Percentiles rank a stretch among this genome's conserved stretches.
phyloP scores from a whole-genome alignment of 2,113 vertebrate species.

The Potamarius usumacintae region DNA sequence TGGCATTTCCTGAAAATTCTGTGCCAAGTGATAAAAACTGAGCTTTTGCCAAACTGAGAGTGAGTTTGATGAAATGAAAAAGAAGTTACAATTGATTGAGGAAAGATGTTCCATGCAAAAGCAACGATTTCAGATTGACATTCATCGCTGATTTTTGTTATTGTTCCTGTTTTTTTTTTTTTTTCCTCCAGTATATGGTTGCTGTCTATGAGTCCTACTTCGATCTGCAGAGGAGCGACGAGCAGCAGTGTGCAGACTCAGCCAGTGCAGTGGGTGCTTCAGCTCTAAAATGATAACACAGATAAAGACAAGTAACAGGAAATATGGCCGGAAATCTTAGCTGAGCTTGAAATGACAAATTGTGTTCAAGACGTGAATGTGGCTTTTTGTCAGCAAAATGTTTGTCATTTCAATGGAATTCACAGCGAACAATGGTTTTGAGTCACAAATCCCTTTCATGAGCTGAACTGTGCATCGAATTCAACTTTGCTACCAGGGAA shows the following conservation, averaged over 20 bases:
- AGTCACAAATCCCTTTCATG: background rate
- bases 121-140: background rate
- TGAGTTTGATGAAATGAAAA: background rate
- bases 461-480: background rate
- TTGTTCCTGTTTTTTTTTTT: background rate
- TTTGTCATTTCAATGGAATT: background rate
- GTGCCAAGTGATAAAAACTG: background rate
- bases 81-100: background rate
- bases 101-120: background rate
- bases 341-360: background rate
- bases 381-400: background rate
- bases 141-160: background rate
- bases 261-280: too few species aligned
- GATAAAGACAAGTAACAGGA: background rate
- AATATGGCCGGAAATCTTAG: background rate
- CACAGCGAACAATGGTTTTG: background rate
- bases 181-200: conserved; percentile 21
- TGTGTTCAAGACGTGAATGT: background rate
- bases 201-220: conserved; percentile 46
- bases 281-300: background rate
- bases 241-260: background rate
- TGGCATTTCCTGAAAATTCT: background rate
- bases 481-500: background rate
- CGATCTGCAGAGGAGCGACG: conserved; percentile 30
- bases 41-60: too few species aligned